Evolutionary conservation across 1,140 invertebrate species (phyloP).

Genomic region (Platyscapa corneri): DNA sequence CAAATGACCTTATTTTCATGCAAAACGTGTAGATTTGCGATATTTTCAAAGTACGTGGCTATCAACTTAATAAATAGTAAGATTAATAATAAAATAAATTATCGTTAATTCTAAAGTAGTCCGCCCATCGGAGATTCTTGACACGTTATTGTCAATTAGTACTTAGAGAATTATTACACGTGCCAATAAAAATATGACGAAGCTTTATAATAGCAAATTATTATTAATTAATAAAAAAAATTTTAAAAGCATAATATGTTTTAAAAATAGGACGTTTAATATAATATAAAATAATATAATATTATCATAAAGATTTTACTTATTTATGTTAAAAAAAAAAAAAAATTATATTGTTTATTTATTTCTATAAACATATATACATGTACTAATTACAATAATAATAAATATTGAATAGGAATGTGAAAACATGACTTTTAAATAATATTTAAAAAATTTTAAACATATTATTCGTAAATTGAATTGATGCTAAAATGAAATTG

Average conservation of each 20-base stretch:
- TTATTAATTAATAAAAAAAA: background rate
- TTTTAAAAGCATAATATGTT: too few relatives aligned
- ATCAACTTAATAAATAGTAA: background rate
- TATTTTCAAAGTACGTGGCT: background rate
- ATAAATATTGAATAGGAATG: background rate
- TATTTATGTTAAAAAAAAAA: too few relatives aligned
- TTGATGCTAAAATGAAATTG: too few relatives aligned
- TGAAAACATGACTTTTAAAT: background rate
- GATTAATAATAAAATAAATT: background rate
- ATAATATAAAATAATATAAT: too few relatives aligned
- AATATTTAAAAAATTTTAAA: background rate
- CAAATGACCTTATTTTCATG: background rate
- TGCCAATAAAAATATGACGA: background rate
- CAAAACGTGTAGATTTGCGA: background rate
- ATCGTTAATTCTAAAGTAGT: conserved; percentile 51
- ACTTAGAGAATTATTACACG: conserved; percentile 46
- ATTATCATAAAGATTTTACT: too few relatives aligned
- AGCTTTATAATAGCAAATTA: background rate
- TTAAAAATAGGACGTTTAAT: too few relatives aligned
- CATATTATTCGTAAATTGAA: too few relatives aligned
- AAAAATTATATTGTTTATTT: background rate
- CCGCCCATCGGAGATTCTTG: conserved; percentile 56
- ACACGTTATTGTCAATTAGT: conserved; percentile 54
- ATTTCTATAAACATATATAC: background rate
- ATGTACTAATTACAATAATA: background rate